Base-by-base conservation (phyloP, 2,797 vertebrate species). In the Gallinago solitaria region DNA sequence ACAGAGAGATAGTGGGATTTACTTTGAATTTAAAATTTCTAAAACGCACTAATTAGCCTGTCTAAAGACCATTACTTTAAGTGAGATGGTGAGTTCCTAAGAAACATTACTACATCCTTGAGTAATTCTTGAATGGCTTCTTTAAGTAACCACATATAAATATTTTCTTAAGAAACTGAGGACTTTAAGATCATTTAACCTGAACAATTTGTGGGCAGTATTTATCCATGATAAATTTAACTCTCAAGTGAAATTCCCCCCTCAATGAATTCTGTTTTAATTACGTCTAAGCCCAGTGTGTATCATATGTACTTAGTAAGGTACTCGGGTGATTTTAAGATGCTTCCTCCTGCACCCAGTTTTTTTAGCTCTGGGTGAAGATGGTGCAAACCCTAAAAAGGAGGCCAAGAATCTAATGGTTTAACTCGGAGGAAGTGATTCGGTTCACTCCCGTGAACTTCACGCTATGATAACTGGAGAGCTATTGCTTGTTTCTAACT, bases 91-190 rank as follows among this genome's bases (percentile, higher is more conserved):
- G 89, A 94, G 87, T 93, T 95, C 39, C 67, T 94, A 75, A 95
- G 84, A 91, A 93, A 91, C 8, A 10, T 87, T 93, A 61, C 61
- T 96, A 16, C 33, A 77, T 25, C 30, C 78, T 75, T 81, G 64
- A 95, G 39, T 95, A 94, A 75, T 83, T 93, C 87, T 93, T 95
- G 89, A 94, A 91, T 93, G 94, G 92, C 96, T 97, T 95, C 91
- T 95, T 93, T 81, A 93, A 95, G 91, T 93, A 96, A 95, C 76
- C 73, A 1, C 27, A 30, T 24, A 71, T 3, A 48, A 91, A 50
- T 50, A 78, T 57, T 73, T 75, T 50, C 27, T 48, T 56, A 41
- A 69, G 68, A 73, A 73, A n/a, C n/a, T 0, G 2, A 71, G 33
- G 17, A 47, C 1, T 11, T 65, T 2, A 81, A 45, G 54, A 43